Evolutionary conservation across 2,888 invertebrate species (phyloP).

Genomic region (Steinernema hermaphroditum): DNA sequence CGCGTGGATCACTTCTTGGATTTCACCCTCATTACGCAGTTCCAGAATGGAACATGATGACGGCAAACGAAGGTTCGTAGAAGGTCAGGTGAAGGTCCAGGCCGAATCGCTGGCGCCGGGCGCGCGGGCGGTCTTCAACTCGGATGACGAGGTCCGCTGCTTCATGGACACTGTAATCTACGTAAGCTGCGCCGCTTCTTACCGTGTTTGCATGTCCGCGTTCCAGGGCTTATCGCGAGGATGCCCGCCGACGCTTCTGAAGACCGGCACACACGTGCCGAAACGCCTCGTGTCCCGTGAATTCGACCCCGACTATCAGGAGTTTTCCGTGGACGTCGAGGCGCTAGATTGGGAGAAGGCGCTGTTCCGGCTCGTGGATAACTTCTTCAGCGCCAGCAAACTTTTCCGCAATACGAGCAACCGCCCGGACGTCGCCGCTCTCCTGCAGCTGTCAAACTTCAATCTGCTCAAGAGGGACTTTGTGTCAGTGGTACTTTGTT

Average conservation of each 20-base stretch:
- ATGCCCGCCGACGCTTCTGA: background rate
- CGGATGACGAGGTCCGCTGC: background rate
- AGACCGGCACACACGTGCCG: background rate
- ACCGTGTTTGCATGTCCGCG: background rate
- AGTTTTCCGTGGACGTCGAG: conserved; percentile 8
- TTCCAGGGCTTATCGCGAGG: background rate
- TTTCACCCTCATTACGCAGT: too few species aligned
- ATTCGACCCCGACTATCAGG: conserved; percentile 16
- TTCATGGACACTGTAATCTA: background rate
- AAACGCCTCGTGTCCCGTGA: conserved; percentile 3
- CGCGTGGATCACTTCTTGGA: too few species aligned
- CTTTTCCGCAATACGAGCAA: background rate
- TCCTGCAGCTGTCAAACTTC: conserved; percentile 6
- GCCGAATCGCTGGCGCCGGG: background rate
- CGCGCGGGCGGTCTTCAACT: background rate
- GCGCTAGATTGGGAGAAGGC: background rate
- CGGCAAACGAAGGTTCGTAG: background rate
- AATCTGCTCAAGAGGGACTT: conserved; percentile 3
- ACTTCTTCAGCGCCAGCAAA: background rate
- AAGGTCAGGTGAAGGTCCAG: conserved; percentile 8
- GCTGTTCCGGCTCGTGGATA: background rate
- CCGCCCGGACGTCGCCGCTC: background rate
- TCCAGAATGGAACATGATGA: too few species aligned
- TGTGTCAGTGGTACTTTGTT: background rate
- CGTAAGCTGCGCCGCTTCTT: background rate